These are phyloP conservation scores for Enteromius radiatus DNA, from an alignment of 2,797 vertebrate species.

Conservation along the genomic window DNA sequence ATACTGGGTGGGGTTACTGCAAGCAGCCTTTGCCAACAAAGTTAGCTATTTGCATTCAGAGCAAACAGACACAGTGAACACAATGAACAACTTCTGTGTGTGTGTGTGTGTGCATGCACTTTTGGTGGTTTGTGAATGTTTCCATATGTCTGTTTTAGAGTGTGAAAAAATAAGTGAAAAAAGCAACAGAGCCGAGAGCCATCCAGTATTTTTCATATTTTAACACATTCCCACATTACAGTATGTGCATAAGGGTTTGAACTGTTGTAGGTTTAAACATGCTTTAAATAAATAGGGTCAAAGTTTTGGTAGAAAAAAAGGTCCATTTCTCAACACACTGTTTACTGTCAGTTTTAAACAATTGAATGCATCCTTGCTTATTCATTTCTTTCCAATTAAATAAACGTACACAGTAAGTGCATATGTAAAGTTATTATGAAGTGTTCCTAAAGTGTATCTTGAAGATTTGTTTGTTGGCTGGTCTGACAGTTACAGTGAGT, in stretches of 20 bases:
- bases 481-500: neutral
- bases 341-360: neutral
- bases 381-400: neutral
- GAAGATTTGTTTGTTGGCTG: neutral
- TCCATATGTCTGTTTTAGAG: neutral
- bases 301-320: neutral
- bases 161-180: neutral
- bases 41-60: neutral
- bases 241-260: neutral
- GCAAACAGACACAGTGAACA: neutral
- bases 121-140: neutral
- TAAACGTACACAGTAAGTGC: neutral
- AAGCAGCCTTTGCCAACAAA: neutral
- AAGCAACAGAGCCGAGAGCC: neutral
- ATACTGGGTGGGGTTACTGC: neutral
- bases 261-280: neutral
- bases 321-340: neutral
- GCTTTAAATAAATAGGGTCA: neutral
- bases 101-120: neutral
- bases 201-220: neutral
- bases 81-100: neutral
- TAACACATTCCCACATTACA: neutral
- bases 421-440: neutral
- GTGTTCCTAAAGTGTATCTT: neutral
- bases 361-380: neutral